Conservation (phyloP, 2,113 vertebrate species). For the Poeciliopsis prolifica region DNA sequence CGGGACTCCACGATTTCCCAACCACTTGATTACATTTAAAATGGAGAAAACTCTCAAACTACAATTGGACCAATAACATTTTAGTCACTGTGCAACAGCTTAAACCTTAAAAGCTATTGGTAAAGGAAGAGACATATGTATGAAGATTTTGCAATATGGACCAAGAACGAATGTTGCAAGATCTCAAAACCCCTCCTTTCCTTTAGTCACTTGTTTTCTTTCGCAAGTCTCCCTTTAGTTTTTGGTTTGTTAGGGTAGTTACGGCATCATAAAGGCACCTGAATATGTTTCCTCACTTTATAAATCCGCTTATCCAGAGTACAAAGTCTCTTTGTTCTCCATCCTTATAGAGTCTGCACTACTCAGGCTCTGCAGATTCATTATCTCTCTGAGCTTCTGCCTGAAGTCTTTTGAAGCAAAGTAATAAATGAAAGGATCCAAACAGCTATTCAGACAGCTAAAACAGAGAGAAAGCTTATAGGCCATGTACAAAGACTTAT, state of each 20-base stretch:
- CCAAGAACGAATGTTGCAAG: neutral
- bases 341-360: conserved; percentile 55
- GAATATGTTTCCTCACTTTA: conserved; percentile 33
- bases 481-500: conserved; percentile 79
- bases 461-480: conserved; percentile 91
- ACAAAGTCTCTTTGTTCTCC: conserved; percentile 79
- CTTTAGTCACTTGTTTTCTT: conserved; percentile 10
- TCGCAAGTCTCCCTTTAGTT: neutral
- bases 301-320: conserved; percentile 69
- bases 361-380: conserved; percentile 54
- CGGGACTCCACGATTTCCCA: neutral
- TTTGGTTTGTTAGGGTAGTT: neutral
- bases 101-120: neutral
- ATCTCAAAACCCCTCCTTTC: neutral
- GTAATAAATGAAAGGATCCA: conserved; percentile 96
- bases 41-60: neutral
- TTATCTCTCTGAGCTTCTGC: conserved; percentile 79
- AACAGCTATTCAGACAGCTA: conserved; percentile 91
- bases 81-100: neutral
- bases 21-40: neutral
- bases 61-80: neutral
- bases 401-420: conserved; percentile 93
- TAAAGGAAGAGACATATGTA: neutral
- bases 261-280: neutral
- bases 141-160: neutral